These are phyloP conservation scores for Schlechtendalia chinensis DNA, from an alignment of 1,140 invertebrate genomes.

Conservation along the genomic window DNA sequence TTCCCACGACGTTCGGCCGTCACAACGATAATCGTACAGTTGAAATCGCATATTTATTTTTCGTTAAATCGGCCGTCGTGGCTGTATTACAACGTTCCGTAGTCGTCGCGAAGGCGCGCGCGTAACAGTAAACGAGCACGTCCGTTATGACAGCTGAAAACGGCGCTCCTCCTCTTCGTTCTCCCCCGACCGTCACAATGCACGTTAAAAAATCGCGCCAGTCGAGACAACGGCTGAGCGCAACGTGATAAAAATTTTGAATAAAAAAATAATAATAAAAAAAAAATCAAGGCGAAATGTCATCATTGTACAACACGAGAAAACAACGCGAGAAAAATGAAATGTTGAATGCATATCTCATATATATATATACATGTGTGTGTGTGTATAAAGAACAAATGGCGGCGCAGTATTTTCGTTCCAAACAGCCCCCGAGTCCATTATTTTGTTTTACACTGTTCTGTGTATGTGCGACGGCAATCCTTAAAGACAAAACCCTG, in stretches of 20 bases:
- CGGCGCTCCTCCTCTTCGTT: not conserved
- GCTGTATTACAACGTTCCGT: not conserved
- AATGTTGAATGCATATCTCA: no score
- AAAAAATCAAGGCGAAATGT: not conserved
- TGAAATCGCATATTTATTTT: not conserved
- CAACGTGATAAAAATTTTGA: not conserved
- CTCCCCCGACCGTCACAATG: not conserved
- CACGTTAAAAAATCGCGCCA: not conserved
- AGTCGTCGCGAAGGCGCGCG: not conserved
- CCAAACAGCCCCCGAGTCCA: not conserved
- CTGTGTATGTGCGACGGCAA: not conserved
- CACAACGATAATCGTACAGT: no score
- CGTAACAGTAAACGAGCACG: not conserved
- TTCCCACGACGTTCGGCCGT: not conserved
- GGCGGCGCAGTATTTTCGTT: not conserved
- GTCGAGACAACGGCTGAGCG: not conserved
- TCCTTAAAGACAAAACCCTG: constrained; percentile 5
- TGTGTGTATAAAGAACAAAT: not conserved
- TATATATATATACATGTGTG: not conserved
- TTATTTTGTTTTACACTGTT: constrained; percentile 12
- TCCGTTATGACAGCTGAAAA: not conserved
- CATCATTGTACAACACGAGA: not conserved
- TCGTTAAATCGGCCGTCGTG: not conserved
- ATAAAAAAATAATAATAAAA: not conserved
- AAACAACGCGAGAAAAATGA: not conserved